phyloP scores from a whole-genome alignment of 2,797 vertebrate species.

The Bucorvus abyssinicus region DNA sequence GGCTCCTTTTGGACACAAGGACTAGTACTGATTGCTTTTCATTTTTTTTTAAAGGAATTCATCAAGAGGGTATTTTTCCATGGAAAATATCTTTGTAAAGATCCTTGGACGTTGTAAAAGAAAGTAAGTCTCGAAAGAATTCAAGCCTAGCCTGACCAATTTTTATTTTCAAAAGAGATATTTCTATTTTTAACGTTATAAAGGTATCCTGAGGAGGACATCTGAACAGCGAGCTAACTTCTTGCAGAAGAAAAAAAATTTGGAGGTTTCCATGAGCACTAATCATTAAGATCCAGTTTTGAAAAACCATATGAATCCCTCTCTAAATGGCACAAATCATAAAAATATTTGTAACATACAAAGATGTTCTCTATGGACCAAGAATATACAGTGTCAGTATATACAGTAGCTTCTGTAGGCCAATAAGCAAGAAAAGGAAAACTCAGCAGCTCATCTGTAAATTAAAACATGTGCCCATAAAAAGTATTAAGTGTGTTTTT shows the following conservation, averaged over 20 bases:
- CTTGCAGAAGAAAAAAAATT: neutral
- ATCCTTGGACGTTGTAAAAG: neutral
- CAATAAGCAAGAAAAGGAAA: neutral
- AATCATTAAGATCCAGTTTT: neutral
- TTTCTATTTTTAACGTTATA: neutral
- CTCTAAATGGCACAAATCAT: neutral
- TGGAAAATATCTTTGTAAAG: conserved; percentile 22
- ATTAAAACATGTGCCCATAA: neutral
- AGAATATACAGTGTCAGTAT: neutral
- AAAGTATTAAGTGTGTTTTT: neutral
- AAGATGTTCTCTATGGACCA: neutral
- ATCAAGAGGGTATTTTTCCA: neutral
- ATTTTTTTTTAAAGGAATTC: neutral
- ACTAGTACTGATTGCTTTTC: neutral
- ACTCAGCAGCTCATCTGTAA: neutral
- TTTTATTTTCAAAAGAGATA: conserved; percentile 51
- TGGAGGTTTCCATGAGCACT: neutral
- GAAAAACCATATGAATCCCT: neutral
- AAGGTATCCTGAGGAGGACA: neutral
- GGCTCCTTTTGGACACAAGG: neutral
- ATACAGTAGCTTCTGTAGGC: neutral
- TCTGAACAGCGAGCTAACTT: neutral
- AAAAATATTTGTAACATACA: neutral
- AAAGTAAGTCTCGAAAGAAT: conserved; percentile 30
- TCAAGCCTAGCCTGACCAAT: neutral